phyloP scores from a whole-genome alignment of 2,888 invertebrate genomes.

The Zootermopsis nevadensis region DNA sequence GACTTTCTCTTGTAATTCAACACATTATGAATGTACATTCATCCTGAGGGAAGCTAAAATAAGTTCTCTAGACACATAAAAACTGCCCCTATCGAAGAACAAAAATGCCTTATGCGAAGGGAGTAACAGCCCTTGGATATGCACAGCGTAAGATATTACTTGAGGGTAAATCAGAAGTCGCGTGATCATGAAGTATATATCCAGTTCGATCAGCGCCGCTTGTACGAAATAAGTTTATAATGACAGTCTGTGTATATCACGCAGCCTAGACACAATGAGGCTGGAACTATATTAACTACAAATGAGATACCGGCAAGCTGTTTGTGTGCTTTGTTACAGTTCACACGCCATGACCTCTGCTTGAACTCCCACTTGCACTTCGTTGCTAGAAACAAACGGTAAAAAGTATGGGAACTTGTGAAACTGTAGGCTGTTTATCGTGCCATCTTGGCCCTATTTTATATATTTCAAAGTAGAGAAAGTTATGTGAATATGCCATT shows the following conservation, averaged over 20 bases:
- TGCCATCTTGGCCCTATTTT: too few relatives aligned
- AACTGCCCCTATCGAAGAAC: background rate
- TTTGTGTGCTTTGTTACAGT: background rate
- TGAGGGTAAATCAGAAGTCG: background rate
- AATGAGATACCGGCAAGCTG: background rate
- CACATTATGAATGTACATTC: background rate
- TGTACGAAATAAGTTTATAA: slow-evolving; percentile 3
- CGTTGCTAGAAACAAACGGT: background rate
- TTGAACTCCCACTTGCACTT: background rate
- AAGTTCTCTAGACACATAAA: background rate
- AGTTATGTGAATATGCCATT: too few relatives aligned
- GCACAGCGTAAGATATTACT: background rate
- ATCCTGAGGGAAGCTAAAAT: background rate
- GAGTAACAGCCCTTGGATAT: background rate
- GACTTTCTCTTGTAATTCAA: background rate
- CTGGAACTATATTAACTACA: background rate
- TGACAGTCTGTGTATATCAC: background rate
- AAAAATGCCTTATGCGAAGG: background rate
- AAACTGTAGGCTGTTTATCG: too few relatives aligned
- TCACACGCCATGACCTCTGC: background rate
- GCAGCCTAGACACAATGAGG: background rate
- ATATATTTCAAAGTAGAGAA: too few relatives aligned
- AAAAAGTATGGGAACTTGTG: too few relatives aligned
- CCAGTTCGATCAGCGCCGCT: background rate
- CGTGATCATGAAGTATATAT: background rate